phyloP scores from a whole-genome alignment of 2,888 invertebrate species.

The Hypselothyrea guttata region DNA sequence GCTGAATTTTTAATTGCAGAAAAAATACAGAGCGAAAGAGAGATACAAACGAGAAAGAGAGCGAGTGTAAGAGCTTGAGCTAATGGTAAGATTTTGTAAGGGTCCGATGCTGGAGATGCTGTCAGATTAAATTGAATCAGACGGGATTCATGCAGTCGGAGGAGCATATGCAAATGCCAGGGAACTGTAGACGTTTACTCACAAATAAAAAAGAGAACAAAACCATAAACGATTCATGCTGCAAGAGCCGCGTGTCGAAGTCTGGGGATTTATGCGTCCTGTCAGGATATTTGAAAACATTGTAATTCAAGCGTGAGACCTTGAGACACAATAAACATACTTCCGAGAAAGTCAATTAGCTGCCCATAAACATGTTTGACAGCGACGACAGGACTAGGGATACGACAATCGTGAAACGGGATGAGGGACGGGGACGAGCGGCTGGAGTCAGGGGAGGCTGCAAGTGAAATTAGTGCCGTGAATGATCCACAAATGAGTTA shows the following conservation, averaged over 20 bases:
- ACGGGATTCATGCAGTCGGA: constrained; percentile 24
- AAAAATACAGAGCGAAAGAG: constrained; percentile 3
- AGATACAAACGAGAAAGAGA: neutral
- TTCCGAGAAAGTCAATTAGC: constrained; percentile 76
- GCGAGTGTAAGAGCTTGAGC: neutral
- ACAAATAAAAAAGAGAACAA: neutral
- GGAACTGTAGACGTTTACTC: constrained; percentile 4
- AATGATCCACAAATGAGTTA: constrained; percentile 56
- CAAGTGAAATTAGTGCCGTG: constrained; percentile 21
- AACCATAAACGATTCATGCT: constrained; percentile 12
- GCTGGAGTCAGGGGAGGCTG: constrained; percentile 7
- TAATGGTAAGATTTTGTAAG: neutral
- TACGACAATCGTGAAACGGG: constrained; percentile 2
- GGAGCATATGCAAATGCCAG: constrained; percentile 47
- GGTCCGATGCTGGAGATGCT: constrained; percentile 28
- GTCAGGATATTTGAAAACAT: constrained; percentile 78
- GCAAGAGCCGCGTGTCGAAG: constrained; percentile 1
- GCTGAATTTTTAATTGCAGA: constrained; percentile 67
- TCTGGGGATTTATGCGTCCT: constrained; percentile 72
- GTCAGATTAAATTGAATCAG: constrained; percentile 55
- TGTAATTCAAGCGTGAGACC: constrained; percentile 67
- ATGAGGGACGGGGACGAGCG: constrained; percentile 1
- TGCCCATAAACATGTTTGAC: constrained; percentile 54
- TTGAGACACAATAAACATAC: constrained; percentile 18
- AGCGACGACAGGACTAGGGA: constrained; percentile 16